Percentiles rank a stretch among this genome's conserved stretches.
Conservation (phyloP, 2,113 vertebrate genomes). For the Ardeotis arabs region DNA sequence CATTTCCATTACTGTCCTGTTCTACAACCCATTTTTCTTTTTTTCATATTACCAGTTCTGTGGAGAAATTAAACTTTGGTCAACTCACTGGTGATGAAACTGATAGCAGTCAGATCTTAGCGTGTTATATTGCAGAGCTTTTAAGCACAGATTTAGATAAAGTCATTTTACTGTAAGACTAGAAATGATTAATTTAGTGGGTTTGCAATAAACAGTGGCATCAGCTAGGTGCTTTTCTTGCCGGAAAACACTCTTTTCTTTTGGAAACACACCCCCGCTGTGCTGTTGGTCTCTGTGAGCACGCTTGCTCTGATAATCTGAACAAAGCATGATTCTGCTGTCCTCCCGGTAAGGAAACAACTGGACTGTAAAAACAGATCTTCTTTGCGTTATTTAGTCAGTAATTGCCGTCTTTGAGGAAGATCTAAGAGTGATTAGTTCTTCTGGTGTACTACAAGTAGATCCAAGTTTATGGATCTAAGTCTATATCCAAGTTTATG, state of each 20-base stretch:
- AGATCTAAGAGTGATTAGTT: background rate
- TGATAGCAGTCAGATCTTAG: too few species aligned
- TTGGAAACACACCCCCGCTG: background rate
- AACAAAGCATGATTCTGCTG: background rate
- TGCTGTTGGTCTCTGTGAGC: background rate
- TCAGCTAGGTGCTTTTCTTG: background rate
- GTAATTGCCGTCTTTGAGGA: slow-evolving; percentile 21
- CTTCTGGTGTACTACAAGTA: background rate
- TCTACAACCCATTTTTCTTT: background rate
- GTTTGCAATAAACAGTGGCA: background rate
- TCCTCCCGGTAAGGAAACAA: background rate
- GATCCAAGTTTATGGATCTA: too few species aligned
- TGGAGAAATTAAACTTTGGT: background rate
- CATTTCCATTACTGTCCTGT: background rate
- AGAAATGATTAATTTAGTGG: background rate
- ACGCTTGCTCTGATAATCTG: background rate
- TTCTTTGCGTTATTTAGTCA: background rate
- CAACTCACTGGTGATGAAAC: background rate
- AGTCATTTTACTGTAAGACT: background rate
- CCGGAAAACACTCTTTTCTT: background rate
- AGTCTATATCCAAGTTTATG: too few species aligned
- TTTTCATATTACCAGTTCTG: background rate
- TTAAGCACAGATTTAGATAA: background rate
- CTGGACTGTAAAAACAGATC: slow-evolving; percentile 13
- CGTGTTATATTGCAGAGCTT: background rate